Percentiles rank a stretch among this genome's conserved stretches.
phyloP scores from a whole-genome alignment of 2,888 invertebrate genomes.

The Nematopogon swammerdamellus region DNA sequence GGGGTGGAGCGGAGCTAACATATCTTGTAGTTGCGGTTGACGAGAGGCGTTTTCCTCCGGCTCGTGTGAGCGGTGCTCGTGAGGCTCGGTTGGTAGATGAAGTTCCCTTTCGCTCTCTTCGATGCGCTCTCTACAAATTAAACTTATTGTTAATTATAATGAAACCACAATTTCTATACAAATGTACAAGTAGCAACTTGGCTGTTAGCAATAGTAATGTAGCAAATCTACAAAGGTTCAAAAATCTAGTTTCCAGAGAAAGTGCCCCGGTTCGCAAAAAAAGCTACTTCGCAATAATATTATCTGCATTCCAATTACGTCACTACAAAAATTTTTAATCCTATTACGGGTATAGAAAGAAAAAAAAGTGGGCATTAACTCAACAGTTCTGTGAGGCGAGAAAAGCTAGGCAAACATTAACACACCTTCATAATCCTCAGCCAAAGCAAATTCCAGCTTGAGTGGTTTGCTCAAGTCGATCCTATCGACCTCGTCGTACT shows the following conservation, averaged over 20 bases:
- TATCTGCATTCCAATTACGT: too few species aligned
- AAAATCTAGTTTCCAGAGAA: too few species aligned
- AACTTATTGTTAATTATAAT: slow-evolving; percentile 3
- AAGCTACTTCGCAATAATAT: too few species aligned
- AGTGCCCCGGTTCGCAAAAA: too few species aligned
- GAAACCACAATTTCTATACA: not conserved
- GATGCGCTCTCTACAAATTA: slow-evolving; percentile 38
- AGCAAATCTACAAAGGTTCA: too few species aligned
- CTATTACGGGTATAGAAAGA: too few species aligned
- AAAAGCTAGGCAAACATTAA: too few species aligned
- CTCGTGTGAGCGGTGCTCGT: slow-evolving; percentile 47
- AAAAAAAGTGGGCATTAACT: too few species aligned
- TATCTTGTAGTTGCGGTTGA: slow-evolving; percentile 41
- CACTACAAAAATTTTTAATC: too few species aligned
- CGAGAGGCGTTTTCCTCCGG: slow-evolving; percentile 61
- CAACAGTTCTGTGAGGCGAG: too few species aligned
- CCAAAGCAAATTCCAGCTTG: slow-evolving; percentile 56
- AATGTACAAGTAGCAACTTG: too few species aligned
- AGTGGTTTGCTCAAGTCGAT: slow-evolving; percentile 62
- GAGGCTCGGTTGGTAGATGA: slow-evolving; percentile 38
- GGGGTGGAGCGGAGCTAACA: not conserved
- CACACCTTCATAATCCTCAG: slow-evolving; percentile 47
- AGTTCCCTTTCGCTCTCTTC: slow-evolving; percentile 44
- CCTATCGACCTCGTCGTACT: slow-evolving; percentile 71
- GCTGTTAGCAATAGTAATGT: too few species aligned